Conservation (phyloP, 2,113 vertebrate species). For the Neomonachus schauinslandi region DNA sequence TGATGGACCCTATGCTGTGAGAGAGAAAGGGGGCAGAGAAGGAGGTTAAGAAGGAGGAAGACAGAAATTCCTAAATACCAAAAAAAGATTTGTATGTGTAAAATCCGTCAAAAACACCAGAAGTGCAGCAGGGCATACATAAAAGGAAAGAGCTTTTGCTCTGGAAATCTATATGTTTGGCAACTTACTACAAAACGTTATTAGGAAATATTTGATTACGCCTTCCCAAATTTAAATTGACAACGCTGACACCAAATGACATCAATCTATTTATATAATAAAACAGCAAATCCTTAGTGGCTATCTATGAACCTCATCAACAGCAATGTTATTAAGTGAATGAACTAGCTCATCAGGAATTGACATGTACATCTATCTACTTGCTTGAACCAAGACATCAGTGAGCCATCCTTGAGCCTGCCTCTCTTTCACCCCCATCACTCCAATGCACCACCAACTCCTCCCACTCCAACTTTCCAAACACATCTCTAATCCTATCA, state of each 20-base stretch:
- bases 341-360: neutral
- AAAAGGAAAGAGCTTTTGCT: neutral
- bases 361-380: neutral
- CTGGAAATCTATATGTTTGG: neutral
- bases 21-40: neutral
- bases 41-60: neutral
- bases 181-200: neutral
- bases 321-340: neutral
- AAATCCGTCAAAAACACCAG: neutral
- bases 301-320: neutral
- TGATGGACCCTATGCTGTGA: neutral
- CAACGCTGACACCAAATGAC: neutral
- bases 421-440: neutral
- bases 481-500: neutral
- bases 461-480: neutral
- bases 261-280: neutral
- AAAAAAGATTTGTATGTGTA: neutral
- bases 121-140: neutral
- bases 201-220: neutral
- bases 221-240: slow-evolving; percentile 41
- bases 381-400: neutral
- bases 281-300: neutral
- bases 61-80: neutral
- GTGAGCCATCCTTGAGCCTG: neutral
- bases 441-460: neutral